phyloP scores from a whole-genome alignment of 1,140 invertebrate genomes.

The Periplaneta americana region DNA sequence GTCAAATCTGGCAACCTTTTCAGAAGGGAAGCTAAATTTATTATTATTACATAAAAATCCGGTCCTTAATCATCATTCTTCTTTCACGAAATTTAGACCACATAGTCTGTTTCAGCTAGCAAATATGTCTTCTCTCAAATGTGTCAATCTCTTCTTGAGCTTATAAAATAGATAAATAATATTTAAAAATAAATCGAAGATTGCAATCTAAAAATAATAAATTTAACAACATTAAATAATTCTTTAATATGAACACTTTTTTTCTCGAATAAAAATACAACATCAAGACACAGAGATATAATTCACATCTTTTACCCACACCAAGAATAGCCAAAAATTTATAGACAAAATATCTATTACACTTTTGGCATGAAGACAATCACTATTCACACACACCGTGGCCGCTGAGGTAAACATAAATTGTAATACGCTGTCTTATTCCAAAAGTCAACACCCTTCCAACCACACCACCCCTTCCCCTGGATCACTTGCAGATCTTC shows the following conservation, averaged over 20 bases:
- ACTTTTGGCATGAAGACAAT: not conserved
- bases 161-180: too few relatives aligned
- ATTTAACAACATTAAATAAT: not conserved
- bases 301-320: not conserved
- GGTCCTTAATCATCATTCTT: too few relatives aligned
- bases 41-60: too few relatives aligned
- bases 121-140: too few relatives aligned
- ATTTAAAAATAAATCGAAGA: too few relatives aligned
- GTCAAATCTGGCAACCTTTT: too few relatives aligned
- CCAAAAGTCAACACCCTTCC: slow-evolving; percentile 91
- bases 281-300: not conserved
- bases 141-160: too few relatives aligned
- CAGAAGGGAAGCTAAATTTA: too few relatives aligned
- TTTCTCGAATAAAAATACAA: not conserved
- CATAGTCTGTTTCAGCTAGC: too few relatives aligned
- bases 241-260: not conserved
- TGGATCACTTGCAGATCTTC: slow-evolving; percentile 66
- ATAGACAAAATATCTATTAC: not conserved
- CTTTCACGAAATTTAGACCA: too few relatives aligned
- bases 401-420: slow-evolving; percentile 82
- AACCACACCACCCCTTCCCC: slow-evolving; percentile 88
- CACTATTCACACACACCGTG: slow-evolving; percentile 42
- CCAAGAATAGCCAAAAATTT: not conserved
- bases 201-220: not conserved
- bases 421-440: slow-evolving; percentile 91